These are phyloP conservation scores for Drepana arcuata DNA, from an alignment of 1,140 invertebrate species.

Conservation along the genomic window DNA sequence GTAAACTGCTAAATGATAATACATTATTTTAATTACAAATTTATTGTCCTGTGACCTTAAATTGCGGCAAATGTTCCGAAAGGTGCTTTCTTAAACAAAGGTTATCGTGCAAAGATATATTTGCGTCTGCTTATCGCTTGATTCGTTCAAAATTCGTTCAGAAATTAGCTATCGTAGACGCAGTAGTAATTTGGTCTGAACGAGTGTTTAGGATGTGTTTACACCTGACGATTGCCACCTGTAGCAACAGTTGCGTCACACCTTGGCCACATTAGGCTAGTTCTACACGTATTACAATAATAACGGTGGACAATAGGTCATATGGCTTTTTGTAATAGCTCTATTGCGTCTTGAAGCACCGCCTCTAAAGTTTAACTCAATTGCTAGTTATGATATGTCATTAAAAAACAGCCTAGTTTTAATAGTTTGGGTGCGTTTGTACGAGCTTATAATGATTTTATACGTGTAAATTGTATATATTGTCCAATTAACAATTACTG, in stretches of 20 bases:
- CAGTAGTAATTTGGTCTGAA: not conserved
- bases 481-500: too few species aligned
- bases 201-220: constrained; percentile 1
- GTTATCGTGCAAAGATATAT: constrained; percentile 7
- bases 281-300: constrained; percentile 3
- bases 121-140: not conserved
- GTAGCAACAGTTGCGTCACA: constrained; percentile 1
- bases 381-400: too few species aligned
- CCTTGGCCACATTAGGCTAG: constrained; percentile 1
- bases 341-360: too few species aligned
- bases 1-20: constrained; percentile 2
- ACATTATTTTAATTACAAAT: constrained; percentile 36
- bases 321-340: too few species aligned
- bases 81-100: constrained; percentile 40
- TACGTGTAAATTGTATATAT: too few species aligned
- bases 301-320: constrained; percentile 3
- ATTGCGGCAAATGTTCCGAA: constrained; percentile 34
- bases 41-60: constrained; percentile 31
- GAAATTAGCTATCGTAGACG: not conserved
- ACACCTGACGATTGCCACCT: not conserved
- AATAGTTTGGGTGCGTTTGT: too few species aligned
- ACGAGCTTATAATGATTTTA: too few species aligned
- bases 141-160: not conserved
- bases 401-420: too few species aligned
- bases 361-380: too few species aligned